A percentile compares a stretch with the other conserved stretches of the same genome.
phyloP scores from a whole-genome alignment of 2,797 vertebrate genomes.

The Propithecus perrieri region DNA sequence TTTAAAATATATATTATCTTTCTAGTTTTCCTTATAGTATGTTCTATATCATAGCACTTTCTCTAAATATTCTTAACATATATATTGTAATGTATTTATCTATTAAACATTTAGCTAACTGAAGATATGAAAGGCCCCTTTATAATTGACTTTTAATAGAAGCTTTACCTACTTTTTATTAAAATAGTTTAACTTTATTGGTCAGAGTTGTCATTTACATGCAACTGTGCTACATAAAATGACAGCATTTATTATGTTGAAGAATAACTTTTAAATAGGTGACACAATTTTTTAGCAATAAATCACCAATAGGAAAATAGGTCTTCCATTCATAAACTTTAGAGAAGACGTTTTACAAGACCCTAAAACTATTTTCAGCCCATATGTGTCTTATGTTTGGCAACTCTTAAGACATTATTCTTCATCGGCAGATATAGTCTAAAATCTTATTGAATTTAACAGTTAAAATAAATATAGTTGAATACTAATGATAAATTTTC shows the following conservation, averaged over 20 bases:
- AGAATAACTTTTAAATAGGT: constrained; percentile 62
- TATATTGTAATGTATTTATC: background rate
- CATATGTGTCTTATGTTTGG: background rate
- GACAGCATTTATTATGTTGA: constrained; percentile 61
- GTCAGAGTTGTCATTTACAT: constrained; percentile 54
- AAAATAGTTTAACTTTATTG: constrained; percentile 55
- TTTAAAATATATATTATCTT: background rate
- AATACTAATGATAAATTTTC: background rate
- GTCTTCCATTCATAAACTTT: constrained; percentile 59
- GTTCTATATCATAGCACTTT: background rate
- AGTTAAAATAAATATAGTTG: background rate
- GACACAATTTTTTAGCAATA: constrained; percentile 53
- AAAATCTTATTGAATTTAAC: background rate
- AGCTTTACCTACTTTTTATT: constrained; percentile 46
- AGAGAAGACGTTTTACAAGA: background rate
- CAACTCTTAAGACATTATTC: background rate
- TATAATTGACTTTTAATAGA: constrained; percentile 19
- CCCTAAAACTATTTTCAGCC: background rate
- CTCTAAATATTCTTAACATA: background rate
- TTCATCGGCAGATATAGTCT: background rate
- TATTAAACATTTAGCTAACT: background rate
- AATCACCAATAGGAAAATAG: constrained; percentile 59
- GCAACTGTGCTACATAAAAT: constrained; percentile 25
- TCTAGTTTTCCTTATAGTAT: background rate
- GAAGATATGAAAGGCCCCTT: background rate